Percentiles rank a stretch among this genome's conserved stretches.
Evolutionary conservation across 2,797 vertebrate species (phyloP).

Genomic region (Nannoperca australis): DNA sequence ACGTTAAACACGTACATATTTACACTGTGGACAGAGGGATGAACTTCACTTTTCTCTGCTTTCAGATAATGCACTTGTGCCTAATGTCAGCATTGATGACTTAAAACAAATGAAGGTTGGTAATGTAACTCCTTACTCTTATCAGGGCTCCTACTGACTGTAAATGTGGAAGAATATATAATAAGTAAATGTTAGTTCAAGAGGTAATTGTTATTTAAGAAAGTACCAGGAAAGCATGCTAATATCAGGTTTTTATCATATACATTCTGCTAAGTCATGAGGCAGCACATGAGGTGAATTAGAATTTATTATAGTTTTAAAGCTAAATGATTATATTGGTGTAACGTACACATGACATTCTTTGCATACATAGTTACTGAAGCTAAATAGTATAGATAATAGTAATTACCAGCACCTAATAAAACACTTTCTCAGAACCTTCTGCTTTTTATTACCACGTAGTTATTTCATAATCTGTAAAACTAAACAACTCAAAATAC

Average conservation of each 20-base stretch:
- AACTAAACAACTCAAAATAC: background rate
- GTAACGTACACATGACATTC: background rate
- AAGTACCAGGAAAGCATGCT: background rate
- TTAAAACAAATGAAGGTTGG: conserved; percentile 98
- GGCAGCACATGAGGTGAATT: background rate
- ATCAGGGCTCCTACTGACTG: background rate
- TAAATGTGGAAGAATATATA: background rate
- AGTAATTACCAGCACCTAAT: background rate
- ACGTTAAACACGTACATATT: too few relatives aligned
- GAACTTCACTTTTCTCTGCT: conserved; percentile 25
- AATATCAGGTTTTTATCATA: background rate
- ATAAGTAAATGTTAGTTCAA: background rate
- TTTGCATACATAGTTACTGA: too few relatives aligned
- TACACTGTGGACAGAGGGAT: background rate
- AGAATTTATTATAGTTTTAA: background rate
- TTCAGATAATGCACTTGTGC: conserved; percentile 88
- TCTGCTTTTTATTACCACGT: background rate
- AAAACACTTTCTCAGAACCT: background rate
- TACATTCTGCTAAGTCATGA: background rate
- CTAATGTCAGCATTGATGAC: conserved; percentile 97
- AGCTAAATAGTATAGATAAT: background rate
- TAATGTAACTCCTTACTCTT: background rate
- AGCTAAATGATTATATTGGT: background rate
- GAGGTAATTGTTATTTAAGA: background rate
- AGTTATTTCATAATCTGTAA: background rate